Conservation (phyloP, 2,888 invertebrate species). For the Gymnocheta viridis region DNA sequence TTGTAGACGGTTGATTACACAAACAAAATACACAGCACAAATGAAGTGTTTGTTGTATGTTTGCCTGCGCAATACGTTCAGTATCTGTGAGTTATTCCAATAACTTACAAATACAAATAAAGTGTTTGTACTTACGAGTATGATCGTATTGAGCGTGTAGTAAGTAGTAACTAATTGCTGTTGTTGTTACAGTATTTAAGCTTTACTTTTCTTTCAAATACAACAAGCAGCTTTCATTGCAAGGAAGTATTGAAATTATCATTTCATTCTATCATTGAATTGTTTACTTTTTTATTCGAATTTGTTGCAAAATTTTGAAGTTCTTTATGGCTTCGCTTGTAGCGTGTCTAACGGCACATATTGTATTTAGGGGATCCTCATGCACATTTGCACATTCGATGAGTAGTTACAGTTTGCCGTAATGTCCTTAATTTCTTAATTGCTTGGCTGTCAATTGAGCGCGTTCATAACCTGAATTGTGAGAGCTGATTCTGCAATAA, state of each 20-base stretch:
- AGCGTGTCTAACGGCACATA: no score
- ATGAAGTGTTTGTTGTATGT: conserved; percentile 25
- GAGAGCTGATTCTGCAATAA: no score
- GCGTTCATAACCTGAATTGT: no score
- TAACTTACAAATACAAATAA: conserved; percentile 13
- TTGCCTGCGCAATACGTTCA: not conserved
- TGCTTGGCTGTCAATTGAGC: no score
- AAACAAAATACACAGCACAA: conserved; percentile 8
- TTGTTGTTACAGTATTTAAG: conserved; percentile 34
- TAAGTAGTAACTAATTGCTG: not conserved
- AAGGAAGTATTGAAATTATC: conserved; percentile 39
- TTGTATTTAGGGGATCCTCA: no score
- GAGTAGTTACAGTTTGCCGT: no score
- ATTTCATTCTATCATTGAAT: not conserved
- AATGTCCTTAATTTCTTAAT: no score
- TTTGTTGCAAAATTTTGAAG: not conserved
- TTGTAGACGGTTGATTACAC: conserved; percentile 29
- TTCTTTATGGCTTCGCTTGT: not conserved
- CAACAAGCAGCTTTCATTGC: conserved; percentile 18
- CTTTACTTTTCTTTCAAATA: conserved; percentile 41
- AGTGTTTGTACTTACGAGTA: not conserved
- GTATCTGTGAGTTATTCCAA: not conserved
- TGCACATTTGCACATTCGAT: no score
- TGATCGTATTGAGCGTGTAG: no score
- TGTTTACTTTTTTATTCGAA: not conserved